These are phyloP conservation scores for Myrmophylax atrothorax DNA, from an alignment of 2,113 vertebrate genomes.

Conservation along the genomic window DNA sequence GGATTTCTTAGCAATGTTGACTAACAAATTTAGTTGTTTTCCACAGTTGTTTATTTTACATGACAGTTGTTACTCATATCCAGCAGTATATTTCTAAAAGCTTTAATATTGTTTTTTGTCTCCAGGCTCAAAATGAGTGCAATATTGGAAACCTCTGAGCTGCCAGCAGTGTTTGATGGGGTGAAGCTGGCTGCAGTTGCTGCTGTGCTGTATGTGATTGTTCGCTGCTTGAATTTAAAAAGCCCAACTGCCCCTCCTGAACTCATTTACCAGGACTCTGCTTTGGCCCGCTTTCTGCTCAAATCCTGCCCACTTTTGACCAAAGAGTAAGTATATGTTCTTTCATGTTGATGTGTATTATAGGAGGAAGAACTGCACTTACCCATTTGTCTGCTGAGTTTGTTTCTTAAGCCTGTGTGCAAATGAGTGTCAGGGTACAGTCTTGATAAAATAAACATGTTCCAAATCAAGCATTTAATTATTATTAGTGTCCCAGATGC, in stretches of 20 bases:
- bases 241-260: constrained; percentile 93
- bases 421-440: not conserved
- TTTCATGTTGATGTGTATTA: not conserved
- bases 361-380: not conserved
- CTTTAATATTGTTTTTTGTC: not conserved
- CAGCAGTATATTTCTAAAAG: not conserved
- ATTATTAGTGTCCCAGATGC: not conserved
- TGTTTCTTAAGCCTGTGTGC: not conserved
- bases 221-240: constrained; percentile 95
- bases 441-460: not conserved
- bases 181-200: constrained; percentile 96
- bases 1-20: not conserved
- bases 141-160: constrained; percentile 86
- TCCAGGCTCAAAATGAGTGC: constrained; percentile 73
- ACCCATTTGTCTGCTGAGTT: not conserved
- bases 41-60: not conserved
- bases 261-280: constrained; percentile 90
- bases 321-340: constrained; percentile 90
- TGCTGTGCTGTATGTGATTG: constrained; percentile 91
- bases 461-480: not conserved
- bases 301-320: constrained; percentile 94
- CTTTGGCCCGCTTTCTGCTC: constrained; percentile 88
- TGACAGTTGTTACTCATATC: not conserved
- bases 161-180: constrained; percentile 95
- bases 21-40: not conserved